A percentile compares a stretch with the other conserved stretches of the same genome.
Evolutionary conservation across 1,140 invertebrate species (phyloP).

Genomic region (Drosophila bocqueti): DNA sequence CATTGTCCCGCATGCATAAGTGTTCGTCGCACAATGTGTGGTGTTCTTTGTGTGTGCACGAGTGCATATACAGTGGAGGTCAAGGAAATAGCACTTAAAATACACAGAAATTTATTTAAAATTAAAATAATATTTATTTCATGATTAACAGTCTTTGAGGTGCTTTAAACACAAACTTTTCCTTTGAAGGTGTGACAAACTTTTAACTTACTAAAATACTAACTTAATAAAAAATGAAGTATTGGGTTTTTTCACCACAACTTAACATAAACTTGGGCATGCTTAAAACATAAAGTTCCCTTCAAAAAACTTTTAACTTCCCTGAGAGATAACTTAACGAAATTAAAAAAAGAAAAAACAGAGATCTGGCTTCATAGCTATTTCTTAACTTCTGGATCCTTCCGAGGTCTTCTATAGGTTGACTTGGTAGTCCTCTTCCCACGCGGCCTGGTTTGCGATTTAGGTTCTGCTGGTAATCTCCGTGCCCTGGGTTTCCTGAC

Average conservation of each 20-base stretch:
- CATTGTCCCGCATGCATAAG: conserved; percentile 47
- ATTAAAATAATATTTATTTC: neutral
- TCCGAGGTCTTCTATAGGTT: neutral
- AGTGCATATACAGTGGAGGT: conserved; percentile 12
- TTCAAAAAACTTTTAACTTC: neutral
- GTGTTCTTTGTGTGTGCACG: conserved; percentile 23
- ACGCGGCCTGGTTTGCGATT: neutral
- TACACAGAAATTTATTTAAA: neutral
- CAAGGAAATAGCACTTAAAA: neutral
- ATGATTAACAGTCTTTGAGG: neutral
- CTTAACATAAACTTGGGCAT: neutral
- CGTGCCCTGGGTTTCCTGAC: neutral
- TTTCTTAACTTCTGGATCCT: neutral
- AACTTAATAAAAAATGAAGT: neutral
- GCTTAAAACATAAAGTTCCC: neutral
- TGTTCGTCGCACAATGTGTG: conserved; percentile 25
- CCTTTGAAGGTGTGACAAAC: neutral
- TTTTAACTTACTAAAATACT: neutral
- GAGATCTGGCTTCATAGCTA: neutral
- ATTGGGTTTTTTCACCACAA: too few species aligned
- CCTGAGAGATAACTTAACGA: neutral
- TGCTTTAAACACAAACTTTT: neutral
- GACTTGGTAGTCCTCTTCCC: neutral
- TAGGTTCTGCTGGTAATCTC: too few species aligned
- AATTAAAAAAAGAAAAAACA: neutral